Percentiles rank a stretch among this genome's conserved stretches.
Evolutionary conservation across 1,140 invertebrate genomes (phyloP).

Genomic region (Drosophila repletoides): DNA sequence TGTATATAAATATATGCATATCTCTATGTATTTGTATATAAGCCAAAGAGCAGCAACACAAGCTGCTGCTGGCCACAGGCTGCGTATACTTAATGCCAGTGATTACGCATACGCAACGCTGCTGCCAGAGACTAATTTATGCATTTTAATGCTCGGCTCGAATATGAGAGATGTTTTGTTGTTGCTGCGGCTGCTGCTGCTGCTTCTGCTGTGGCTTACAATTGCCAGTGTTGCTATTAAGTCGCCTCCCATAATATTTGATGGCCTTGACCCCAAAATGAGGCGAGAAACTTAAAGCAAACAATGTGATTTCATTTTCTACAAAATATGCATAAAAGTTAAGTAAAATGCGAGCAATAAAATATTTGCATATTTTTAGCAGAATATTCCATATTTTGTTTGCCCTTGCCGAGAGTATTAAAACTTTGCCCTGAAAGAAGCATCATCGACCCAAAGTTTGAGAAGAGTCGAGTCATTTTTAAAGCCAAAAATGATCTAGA

Average conservation of each 20-base stretch:
- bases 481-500: too few species aligned
- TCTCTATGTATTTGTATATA: not conserved
- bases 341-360: too few species aligned
- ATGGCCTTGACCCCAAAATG: slow-evolving; percentile 9
- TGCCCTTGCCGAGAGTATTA: too few species aligned
- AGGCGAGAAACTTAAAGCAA: not conserved
- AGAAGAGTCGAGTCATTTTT: too few species aligned
- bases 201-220: not conserved
- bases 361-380: too few species aligned
- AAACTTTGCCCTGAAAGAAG: too few species aligned
- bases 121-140: slow-evolving; percentile 31
- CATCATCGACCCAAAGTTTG: too few species aligned
- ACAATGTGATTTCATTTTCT: too few species aligned
- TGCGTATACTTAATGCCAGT: slow-evolving; percentile 60
- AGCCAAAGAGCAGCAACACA: slow-evolving; percentile 1
- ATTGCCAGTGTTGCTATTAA: not conserved
- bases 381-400: too few species aligned
- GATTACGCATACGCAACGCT: slow-evolving; percentile 66
- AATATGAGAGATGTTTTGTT: slow-evolving; percentile 14
- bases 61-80: slow-evolving; percentile 10
- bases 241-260: not conserved
- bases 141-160: slow-evolving; percentile 37
- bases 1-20: not conserved
- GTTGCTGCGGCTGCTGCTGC: too few species aligned
- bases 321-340: too few species aligned